Conservation (phyloP, 2,797 vertebrate species). For the Otolemur crassicaudatus region DNA sequence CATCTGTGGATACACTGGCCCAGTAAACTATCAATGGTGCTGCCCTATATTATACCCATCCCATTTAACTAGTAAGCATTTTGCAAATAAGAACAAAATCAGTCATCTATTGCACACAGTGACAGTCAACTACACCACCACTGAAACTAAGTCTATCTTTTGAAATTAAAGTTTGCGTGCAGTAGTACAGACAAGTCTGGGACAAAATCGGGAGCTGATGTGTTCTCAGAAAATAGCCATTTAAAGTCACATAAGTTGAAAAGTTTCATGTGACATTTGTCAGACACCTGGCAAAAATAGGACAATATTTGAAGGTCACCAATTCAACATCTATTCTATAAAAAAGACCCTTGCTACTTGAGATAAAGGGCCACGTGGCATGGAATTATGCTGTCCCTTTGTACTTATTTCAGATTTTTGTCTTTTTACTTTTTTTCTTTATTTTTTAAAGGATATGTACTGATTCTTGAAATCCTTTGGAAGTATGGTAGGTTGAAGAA, state of each 20-base stretch:
- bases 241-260: conserved; percentile 60
- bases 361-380: background rate
- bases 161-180: conserved; percentile 52
- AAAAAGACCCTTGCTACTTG: conserved; percentile 52
- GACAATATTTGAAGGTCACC: conserved; percentile 52
- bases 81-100: conserved; percentile 34
- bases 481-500: conserved; percentile 38
- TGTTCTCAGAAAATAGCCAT: conserved; percentile 48
- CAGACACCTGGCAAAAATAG: conserved; percentile 45
- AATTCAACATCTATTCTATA: conserved; percentile 27
- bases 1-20: too few relatives aligned
- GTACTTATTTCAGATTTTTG: conserved; percentile 59
- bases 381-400: background rate
- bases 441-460: background rate
- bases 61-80: conserved; percentile 37
- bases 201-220: conserved; percentile 50
- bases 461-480: conserved; percentile 37
- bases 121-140: background rate
- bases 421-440: background rate
- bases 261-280: conserved; percentile 58
- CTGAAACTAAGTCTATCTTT: background rate
- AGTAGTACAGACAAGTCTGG: conserved; percentile 19
- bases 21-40: too few relatives aligned
- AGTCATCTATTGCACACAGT: background rate
- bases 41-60: background rate